Percentiles rank a stretch among this genome's conserved stretches.
Conservation (phyloP, 2,797 vertebrate species). For the Karalla daura region DNA sequence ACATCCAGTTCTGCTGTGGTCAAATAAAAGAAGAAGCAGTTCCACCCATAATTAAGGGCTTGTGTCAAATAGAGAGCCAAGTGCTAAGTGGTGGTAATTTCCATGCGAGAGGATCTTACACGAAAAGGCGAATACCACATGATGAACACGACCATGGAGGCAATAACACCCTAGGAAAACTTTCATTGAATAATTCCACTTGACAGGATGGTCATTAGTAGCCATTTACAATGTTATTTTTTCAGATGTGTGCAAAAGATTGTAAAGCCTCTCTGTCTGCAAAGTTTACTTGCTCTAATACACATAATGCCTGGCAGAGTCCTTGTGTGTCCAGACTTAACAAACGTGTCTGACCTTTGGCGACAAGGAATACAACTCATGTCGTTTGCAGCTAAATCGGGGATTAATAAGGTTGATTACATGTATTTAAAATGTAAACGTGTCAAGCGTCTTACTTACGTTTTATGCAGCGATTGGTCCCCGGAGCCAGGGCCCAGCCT, state of each 20-base stretch:
- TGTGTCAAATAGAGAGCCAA: slow-evolving; percentile 67
- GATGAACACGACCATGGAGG: slow-evolving; percentile 57
- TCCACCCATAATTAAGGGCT: slow-evolving; percentile 76
- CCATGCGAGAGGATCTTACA: slow-evolving; percentile 43
- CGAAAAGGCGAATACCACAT: slow-evolving; percentile 51
- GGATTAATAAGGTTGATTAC: not conserved
- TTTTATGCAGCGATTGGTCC: slow-evolving; percentile 94
- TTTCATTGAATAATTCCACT: slow-evolving; percentile 63
- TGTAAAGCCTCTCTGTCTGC: slow-evolving; percentile 48
- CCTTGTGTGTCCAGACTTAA: slow-evolving; percentile 1
- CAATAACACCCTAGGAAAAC: slow-evolving; percentile 58
- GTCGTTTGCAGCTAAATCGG: slow-evolving; percentile 1
- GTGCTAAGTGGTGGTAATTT: slow-evolving; percentile 69
- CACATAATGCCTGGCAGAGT: slow-evolving; percentile 18
- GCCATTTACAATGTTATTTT: slow-evolving; percentile 59
- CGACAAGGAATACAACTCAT: slow-evolving; percentile 6
- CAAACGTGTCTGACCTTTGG: not conserved
- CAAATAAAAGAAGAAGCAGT: slow-evolving; percentile 71
- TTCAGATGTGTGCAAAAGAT: slow-evolving; percentile 35
- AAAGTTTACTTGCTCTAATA: slow-evolving; percentile 21
- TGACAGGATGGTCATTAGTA: slow-evolving; percentile 68
- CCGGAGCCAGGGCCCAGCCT: slow-evolving; percentile 91
- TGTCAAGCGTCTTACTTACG: slow-evolving; percentile 84
- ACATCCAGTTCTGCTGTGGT: slow-evolving; percentile 68
- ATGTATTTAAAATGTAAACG: not conserved